Evolutionary conservation across 2,797 vertebrate species (phyloP).

Genomic region (Tarsius wallacei): DNA sequence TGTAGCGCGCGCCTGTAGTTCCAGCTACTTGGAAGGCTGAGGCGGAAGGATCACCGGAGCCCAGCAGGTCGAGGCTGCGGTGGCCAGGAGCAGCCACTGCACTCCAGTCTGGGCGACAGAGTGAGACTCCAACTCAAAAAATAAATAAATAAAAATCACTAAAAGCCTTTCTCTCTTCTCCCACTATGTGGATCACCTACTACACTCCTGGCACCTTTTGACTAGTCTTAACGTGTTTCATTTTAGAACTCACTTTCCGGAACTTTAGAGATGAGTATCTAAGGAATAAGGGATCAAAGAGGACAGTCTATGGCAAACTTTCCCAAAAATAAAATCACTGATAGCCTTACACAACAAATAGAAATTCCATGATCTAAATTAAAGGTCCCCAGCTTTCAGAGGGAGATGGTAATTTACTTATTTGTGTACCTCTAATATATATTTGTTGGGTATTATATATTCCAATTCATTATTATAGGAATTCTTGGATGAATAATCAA

Average conservation of each 20-base stretch:
- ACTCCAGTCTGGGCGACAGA: no score
- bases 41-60: no score
- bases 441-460: background rate
- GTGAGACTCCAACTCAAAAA: no score
- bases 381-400: background rate
- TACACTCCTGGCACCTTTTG: background rate
- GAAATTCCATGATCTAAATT: conserved; percentile 46
- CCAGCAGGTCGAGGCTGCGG: no score
- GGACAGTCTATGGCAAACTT: background rate
- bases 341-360: background rate
- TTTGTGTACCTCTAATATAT: conserved; percentile 18
- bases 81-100: no score
- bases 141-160: no score
- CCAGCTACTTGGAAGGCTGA: no score
- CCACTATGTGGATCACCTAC: background rate
- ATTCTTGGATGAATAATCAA: background rate
- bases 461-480: background rate
- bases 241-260: background rate
- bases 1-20: no score
- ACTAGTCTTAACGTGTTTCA: background rate
- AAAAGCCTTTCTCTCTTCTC: background rate
- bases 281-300: background rate
- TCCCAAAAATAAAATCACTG: conserved; percentile 55
- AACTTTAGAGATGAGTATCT: background rate
- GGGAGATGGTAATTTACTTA: background rate